These are phyloP conservation scores for Eretmochelys imbricata DNA, from an alignment of 2,113 vertebrate species.

Conservation along the genomic window DNA sequence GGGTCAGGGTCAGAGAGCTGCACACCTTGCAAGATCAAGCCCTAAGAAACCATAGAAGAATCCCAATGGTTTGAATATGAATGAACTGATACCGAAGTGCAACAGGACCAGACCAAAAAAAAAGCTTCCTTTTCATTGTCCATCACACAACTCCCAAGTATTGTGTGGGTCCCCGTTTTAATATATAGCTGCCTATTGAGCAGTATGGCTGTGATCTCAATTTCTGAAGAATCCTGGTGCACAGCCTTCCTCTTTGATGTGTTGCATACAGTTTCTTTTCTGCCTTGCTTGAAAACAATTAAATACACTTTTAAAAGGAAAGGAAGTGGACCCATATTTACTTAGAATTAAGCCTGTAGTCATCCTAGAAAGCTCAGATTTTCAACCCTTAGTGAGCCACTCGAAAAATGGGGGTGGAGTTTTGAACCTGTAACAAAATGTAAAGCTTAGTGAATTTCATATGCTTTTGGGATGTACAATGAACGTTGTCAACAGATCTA, in stretches of 20 bases:
- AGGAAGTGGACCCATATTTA: background rate
- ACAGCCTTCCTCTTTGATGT: background rate
- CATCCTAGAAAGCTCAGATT: background rate
- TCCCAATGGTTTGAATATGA: background rate
- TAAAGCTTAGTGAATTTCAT: accelerated
- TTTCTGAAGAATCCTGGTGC: background rate
- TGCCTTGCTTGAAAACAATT: background rate
- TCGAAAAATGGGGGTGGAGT: background rate
- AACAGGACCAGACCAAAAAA: background rate
- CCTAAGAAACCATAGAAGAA: background rate
- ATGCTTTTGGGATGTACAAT: background rate
- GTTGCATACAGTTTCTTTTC: background rate
- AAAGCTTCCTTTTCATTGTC: background rate
- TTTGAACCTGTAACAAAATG: background rate
- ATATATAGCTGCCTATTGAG: background rate
- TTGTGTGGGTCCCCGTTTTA: background rate
- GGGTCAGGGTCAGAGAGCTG: background rate
- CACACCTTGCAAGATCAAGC: background rate
- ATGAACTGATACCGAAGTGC: background rate
- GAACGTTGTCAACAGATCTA: background rate
- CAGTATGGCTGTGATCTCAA: background rate
- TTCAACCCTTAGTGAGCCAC: background rate
- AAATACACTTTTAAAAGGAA: background rate
- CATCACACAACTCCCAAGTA: background rate
- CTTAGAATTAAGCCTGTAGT: background rate